Conservation (phyloP, 2,888 invertebrate genomes). For the Alloscopus bannaensis region DNA sequence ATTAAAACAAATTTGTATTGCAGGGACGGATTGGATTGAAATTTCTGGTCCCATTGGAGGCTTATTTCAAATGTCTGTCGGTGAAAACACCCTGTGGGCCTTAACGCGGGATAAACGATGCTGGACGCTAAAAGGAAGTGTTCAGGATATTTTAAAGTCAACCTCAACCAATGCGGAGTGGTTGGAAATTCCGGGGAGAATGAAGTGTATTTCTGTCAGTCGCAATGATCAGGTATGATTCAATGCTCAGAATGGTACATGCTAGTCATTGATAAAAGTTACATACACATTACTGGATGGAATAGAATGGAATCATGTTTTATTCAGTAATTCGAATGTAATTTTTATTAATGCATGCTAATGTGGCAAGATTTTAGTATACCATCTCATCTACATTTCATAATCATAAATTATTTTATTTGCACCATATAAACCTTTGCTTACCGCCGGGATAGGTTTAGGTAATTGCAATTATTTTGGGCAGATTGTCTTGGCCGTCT, state of each 20-base stretch:
- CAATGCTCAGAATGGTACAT: neutral
- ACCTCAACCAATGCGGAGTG: slow-evolving; percentile 60
- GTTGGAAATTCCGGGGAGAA: slow-evolving; percentile 70
- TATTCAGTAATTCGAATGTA: too few species aligned
- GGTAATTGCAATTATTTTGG: too few species aligned
- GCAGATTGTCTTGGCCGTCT: slow-evolving; percentile 68
- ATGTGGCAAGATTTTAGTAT: too few species aligned
- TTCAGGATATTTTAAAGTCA: slow-evolving; percentile 49
- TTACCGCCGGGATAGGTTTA: too few species aligned
- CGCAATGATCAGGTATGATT: slow-evolving; percentile 64
- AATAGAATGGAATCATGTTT: too few species aligned
- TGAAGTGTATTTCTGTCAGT: slow-evolving; percentile 71
- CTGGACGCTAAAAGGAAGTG: slow-evolving; percentile 70
- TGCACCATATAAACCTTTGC: too few species aligned
- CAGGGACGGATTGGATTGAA: slow-evolving; percentile 86
- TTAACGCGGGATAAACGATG: slow-evolving; percentile 82
- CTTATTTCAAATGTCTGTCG: slow-evolving; percentile 84
- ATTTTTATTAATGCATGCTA: too few species aligned
- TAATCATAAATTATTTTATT: too few species aligned
- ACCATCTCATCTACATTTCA: too few species aligned
- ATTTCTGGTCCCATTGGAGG: slow-evolving; percentile 66
- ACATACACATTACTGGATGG: too few species aligned
- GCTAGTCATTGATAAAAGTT: neutral
- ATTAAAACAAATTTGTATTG: neutral
- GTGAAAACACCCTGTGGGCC: slow-evolving; percentile 87